Conservation (phyloP, 2,113 vertebrate species). For the Apteryx owenii region DNA sequence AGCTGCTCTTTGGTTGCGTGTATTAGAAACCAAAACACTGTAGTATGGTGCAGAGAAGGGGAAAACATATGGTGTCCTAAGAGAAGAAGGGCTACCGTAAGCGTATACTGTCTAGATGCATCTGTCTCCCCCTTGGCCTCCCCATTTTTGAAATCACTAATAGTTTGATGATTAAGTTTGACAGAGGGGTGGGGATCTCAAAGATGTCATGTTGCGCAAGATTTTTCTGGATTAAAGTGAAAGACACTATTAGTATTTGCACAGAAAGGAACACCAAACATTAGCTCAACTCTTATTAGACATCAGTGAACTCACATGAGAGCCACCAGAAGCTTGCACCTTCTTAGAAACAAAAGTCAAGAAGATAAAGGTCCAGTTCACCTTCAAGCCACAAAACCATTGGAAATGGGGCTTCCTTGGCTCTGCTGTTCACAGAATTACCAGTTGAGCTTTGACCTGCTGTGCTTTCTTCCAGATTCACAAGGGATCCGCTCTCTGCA, state of each 20-base stretch:
- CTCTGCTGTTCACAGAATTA: background rate
- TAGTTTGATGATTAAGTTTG: background rate
- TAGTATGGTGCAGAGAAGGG: background rate
- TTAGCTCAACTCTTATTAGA: background rate
- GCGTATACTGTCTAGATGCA: too few species aligned
- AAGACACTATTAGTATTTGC: fast-evolving
- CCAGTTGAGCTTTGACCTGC: fast-evolving
- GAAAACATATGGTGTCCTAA: background rate
- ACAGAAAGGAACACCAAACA: background rate
- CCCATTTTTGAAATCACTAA: background rate
- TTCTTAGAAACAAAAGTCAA: background rate
- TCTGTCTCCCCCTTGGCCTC: background rate
- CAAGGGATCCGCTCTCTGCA: background rate
- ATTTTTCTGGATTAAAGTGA: background rate
- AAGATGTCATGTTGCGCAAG: background rate
- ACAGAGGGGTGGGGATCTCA: background rate
- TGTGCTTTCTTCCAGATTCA: background rate
- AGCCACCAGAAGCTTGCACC: background rate
- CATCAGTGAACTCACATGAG: fast-evolving
- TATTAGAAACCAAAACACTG: background rate
- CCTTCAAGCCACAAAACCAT: background rate
- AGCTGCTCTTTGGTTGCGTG: background rate
- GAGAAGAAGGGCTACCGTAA: background rate
- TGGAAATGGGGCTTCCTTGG: background rate
- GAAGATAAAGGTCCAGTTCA: background rate